Percentiles rank a stretch among this genome's conserved stretches.
Evolutionary conservation across 2,113 vertebrate species (phyloP).

Genomic region (Fregata magnificens): DNA sequence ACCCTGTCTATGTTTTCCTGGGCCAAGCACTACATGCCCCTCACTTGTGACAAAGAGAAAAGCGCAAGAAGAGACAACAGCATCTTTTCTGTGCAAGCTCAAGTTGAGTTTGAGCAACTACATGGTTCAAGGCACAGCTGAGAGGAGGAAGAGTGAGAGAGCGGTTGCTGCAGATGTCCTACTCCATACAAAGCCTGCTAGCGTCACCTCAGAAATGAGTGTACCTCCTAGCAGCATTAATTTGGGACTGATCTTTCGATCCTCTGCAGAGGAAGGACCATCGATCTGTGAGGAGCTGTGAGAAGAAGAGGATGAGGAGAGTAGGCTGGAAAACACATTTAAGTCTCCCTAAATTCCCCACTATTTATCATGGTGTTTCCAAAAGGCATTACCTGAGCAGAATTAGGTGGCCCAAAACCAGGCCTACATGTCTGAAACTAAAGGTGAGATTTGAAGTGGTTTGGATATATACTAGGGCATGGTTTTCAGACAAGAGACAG

Average conservation of each 20-base stretch:
- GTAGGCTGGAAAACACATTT: background rate
- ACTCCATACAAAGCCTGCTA: background rate
- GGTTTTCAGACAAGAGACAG: background rate
- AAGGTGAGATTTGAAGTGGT: constrained; percentile 1
- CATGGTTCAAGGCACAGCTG: background rate
- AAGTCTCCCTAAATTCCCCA: background rate
- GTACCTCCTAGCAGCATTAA: background rate
- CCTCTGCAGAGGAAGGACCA: background rate
- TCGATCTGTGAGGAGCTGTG: background rate
- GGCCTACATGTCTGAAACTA: background rate
- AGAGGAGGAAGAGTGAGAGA: background rate
- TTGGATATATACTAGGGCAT: background rate
- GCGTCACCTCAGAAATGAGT: background rate
- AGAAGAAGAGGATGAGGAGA: background rate
- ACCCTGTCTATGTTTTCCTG: background rate
- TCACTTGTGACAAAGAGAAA: background rate
- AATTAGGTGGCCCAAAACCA: background rate
- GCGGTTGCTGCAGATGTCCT: background rate
- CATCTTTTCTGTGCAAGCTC: background rate
- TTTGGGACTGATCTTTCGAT: background rate
- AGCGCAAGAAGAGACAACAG: background rate
- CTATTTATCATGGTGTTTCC: background rate
- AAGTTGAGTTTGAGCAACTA: background rate
- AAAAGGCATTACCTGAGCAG: background rate
- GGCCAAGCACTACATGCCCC: background rate